These are phyloP conservation scores for Fistularia tabacaria DNA, from an alignment of 2,797 vertebrate species.

Conservation along the genomic window DNA sequence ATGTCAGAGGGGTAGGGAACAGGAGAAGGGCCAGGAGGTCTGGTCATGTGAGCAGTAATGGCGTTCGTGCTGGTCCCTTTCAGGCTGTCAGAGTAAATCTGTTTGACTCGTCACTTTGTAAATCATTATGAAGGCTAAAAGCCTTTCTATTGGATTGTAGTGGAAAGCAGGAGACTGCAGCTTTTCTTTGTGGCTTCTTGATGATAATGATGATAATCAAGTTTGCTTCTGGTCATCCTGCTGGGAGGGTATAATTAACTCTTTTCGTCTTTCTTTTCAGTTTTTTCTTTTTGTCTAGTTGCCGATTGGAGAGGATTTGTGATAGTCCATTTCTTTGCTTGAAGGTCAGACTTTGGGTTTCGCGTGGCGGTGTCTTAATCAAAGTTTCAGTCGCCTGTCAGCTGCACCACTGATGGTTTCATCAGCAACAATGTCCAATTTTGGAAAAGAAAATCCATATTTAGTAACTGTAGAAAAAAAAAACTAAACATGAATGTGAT, in stretches of 20 bases:
- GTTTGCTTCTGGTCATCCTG: constrained; percentile 73
- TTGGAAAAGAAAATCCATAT: constrained; percentile 7
- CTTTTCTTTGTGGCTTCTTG: constrained; percentile 71
- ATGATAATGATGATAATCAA: constrained; percentile 70
- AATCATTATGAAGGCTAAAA: constrained; percentile 93
- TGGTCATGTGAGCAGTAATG: constrained; percentile 74
- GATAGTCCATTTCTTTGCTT: neutral
- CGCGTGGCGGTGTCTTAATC: no score
- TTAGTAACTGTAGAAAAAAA: neutral
- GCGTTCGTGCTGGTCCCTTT: constrained; percentile 83
- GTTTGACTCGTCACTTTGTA: constrained; percentile 91
- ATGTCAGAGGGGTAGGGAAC: constrained; percentile 24
- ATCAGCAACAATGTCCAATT: no score
- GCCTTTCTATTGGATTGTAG: constrained; percentile 87
- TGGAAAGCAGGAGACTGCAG: constrained; percentile 57
- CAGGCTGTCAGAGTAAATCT: constrained; percentile 87
- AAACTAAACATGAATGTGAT: neutral
- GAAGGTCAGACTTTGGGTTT: no score
- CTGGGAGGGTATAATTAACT: constrained; percentile 71
- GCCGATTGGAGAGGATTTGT: constrained; percentile 45
- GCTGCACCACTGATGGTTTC: no score
- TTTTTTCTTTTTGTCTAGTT: constrained; percentile 44
- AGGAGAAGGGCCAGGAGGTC: constrained; percentile 46
- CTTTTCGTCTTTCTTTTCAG: constrained; percentile 34
- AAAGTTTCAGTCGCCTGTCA: no score